Evolutionary conservation across 2,888 invertebrate genomes (phyloP), one percentile per base, ranked within the genome.

Genomic region (Conops quadrifasciatus): DNA sequence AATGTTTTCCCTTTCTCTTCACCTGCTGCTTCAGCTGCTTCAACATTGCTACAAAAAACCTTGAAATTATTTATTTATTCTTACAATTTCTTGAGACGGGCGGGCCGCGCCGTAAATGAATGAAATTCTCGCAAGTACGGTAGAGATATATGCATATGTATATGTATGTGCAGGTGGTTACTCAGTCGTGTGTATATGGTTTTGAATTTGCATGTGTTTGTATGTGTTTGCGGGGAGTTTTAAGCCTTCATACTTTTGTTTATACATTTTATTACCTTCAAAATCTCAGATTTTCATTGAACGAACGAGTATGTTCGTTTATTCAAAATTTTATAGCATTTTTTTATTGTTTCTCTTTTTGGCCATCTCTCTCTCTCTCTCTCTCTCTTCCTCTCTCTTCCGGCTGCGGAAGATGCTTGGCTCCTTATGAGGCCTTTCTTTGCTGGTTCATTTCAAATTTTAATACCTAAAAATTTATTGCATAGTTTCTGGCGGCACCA

Each of bases 391-490:
- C 43, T 43, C 43, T 43, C 13, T 43, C 43, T 45, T n/a, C n/a
- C 45, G 45, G 45, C 45, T 53, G 45, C 45, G 13, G 45, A 51
- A 51, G 51, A 51, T 63, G 24, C 26, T n/a, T n/a, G n/a, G n/a
- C n/a, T n/a, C n/a, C n/a, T n/a, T 21, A 49, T 63, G 11, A 28
- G 47, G 21, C 24, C n/a, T 47, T 47, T 15, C 15, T 51, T 28
- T 65, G 51, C 7, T 53, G 53, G 7, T 53, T 5, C 28, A 28
- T 65, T 58, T 67, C n/a, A 58, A 67, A 47, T 59, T 59, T 59
- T 67, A 59, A 59, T 67, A 45, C 45, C 28, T n/a, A 47, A 45
- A 45, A 67, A 59, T 67, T 59, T 67, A 67, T 67, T 67, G 67
- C 58, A 47, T 59, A 58, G 47, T 59, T 7, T 24, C 28, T n/a